Base-by-base conservation (phyloP, 2,888 invertebrate genomes). In the Trichogramma dendrolimi region DNA sequence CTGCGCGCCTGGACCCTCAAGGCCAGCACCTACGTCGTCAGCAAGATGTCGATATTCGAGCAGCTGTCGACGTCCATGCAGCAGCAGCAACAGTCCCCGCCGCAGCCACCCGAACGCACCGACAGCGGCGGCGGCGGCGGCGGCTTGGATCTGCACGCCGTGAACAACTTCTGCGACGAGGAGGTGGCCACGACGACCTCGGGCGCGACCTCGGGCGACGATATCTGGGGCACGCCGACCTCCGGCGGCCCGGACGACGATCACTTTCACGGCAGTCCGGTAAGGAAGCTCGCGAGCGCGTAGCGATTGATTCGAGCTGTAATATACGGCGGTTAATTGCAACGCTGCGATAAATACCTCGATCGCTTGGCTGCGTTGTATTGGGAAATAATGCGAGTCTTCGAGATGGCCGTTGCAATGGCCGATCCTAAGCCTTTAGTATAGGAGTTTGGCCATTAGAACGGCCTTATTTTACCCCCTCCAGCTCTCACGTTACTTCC, bases 141-240 rank as follows among this genome's bases (percentile, higher is more conserved):
- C 2, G 14, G 27, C 1, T 65, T 78, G 44, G 78, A 79, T 43
- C 72, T 74, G 4, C 63, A 61, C 6, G 41, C 41, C 27, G 55
- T 27, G 41, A 64, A 77, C 50, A 76, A 76, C 43, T 72, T 74
- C 6, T 76, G 76, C 43, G 85, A 85, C 71, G 91, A 91, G 69
- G 92, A 92, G 63, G 88, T 88, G 5, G 27, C 27, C 27, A 27
- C 27, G 27, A 92, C 92, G 73, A 91, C 90, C 0, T 92, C 92
- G 51, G 92, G 90, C 0, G 92, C 89, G 0, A 88, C 88, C 0
- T 92, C 91, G 4, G 92, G 91, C 0, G 92, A 92, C 77, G 92
- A 93, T 72, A 88, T 92, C 39, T 93, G 92, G 92, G 92, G 92
- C 0, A 92, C 92, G 0, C 92, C 92, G 4, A 92, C 92, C 0